Conservation (phyloP, 2,113 vertebrate species). For the Hyperopisus bebe region DNA sequence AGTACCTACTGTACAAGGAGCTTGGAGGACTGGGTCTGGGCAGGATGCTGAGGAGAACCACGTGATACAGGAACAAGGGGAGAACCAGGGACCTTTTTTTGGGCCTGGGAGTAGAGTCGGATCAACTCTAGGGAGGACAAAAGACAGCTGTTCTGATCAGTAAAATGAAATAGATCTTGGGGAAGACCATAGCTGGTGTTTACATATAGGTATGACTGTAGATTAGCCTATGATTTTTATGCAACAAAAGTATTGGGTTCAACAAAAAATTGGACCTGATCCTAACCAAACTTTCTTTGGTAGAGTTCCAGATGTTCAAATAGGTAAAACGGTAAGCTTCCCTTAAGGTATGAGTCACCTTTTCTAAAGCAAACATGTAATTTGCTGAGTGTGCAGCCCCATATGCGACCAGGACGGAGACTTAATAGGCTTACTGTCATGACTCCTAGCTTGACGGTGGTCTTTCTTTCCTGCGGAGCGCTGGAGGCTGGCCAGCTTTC, state of each 20-base stretch:
- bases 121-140: neutral
- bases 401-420: neutral
- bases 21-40: neutral
- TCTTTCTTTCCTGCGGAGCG: slow-evolving; percentile 29
- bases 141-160: neutral
- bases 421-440: neutral
- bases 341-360: neutral
- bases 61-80: neutral
- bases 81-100: neutral
- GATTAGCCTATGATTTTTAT: neutral
- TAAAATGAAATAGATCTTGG: neutral
- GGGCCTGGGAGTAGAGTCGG: neutral
- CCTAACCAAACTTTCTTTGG: neutral
- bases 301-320: neutral
- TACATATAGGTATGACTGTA: neutral
- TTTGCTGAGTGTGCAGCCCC: neutral
- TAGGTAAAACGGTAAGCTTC: neutral
- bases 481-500: slow-evolving; percentile 26
- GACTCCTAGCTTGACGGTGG: neutral
- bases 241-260: neutral
- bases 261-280: neutral
- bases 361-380: neutral
- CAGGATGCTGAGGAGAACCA: neutral
- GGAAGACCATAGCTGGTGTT: neutral
- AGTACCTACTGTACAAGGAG: neutral